phyloP scores from a whole-genome alignment of 2,888 invertebrate genomes.

The Archips crataeganus region DNA sequence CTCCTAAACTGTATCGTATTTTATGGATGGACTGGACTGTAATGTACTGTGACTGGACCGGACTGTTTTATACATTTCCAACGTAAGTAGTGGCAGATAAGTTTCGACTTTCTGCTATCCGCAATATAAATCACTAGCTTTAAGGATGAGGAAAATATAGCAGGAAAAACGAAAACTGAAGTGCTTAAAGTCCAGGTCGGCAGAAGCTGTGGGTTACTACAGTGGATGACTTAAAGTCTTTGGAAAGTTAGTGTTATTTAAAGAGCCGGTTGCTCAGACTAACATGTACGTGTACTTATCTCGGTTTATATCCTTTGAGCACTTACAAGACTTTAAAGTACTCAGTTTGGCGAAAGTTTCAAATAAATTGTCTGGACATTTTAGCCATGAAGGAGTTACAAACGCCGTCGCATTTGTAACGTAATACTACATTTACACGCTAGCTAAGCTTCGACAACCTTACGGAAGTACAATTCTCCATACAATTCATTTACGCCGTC shows the following conservation, averaged over 20 bases:
- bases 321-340: background rate
- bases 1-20: background rate
- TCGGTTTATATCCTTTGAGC: no score
- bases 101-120: conserved; percentile 16
- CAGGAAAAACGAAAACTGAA: conserved; percentile 15
- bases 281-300: background rate
- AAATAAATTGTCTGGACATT: background rate
- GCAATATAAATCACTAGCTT: conserved; percentile 37
- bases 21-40: conserved; percentile 19
- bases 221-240: conserved; percentile 6
- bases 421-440: background rate
- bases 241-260: background rate
- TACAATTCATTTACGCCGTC: no score
- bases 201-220: background rate
- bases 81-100: conserved; percentile 5
- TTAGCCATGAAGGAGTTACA: background rate
- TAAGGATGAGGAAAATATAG: conserved; percentile 31
- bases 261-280: background rate
- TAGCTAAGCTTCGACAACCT: no score
- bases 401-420: background rate
- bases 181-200: conserved; percentile 2
- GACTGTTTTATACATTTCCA: background rate
- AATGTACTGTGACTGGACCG: no score
- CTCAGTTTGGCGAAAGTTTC: background rate
- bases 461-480: no score